Conservation (phyloP, 2,797 vertebrate genomes). For the Eulemur mongoz region DNA sequence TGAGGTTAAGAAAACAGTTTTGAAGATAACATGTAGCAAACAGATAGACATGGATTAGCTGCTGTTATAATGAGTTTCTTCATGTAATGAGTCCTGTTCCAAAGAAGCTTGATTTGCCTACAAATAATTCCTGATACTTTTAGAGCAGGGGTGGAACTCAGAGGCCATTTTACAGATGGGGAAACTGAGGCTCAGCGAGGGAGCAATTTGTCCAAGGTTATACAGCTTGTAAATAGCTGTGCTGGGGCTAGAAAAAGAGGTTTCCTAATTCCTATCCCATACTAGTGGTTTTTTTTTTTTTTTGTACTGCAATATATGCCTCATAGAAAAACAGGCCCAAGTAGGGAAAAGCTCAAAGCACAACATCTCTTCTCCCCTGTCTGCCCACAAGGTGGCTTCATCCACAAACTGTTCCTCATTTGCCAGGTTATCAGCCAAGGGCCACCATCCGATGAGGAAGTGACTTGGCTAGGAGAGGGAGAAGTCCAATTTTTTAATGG, state of each 20-base stretch:
- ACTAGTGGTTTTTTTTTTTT: background rate
- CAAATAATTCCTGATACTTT: slow-evolving; percentile 41
- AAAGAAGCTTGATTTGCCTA: slow-evolving; percentile 20
- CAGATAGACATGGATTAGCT: background rate
- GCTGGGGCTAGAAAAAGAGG: background rate
- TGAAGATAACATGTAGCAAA: slow-evolving; percentile 26
- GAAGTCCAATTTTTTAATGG: slow-evolving; percentile 1
- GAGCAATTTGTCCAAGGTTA: slow-evolving; percentile 19
- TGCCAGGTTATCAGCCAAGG: background rate
- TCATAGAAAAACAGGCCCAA: slow-evolving; percentile 7
- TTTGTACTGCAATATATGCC: background rate
- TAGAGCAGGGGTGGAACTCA: background rate
- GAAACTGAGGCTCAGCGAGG: slow-evolving; percentile 56
- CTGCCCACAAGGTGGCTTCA: slow-evolving; percentile 32
- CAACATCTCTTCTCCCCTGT: background rate
- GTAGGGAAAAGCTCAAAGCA: background rate
- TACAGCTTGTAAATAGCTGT: background rate
- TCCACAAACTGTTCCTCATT: slow-evolving; percentile 37
- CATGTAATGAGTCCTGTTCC: background rate
- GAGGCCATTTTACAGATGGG: slow-evolving; percentile 28
- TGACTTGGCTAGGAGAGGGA: background rate
- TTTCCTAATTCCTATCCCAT: background rate
- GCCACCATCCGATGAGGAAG: background rate
- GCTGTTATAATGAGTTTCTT: slow-evolving; percentile 10
- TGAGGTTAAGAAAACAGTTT: slow-evolving; percentile 34